Base-by-base conservation (phyloP, 2,797 vertebrate genomes). In the Coccyzus lansbergi region DNA sequence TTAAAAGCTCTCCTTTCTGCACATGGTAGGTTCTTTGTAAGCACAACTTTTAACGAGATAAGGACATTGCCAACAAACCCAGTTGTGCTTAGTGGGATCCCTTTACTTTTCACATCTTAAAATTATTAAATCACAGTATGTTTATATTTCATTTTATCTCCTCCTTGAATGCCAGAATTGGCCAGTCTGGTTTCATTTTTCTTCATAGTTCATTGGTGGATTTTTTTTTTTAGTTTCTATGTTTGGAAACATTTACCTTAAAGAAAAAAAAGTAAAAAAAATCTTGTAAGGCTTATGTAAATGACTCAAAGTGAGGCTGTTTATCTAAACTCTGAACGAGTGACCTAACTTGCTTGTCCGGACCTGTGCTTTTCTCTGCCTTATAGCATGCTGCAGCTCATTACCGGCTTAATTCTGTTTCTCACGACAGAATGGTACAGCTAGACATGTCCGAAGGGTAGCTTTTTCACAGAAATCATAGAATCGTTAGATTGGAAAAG, bases 41-140 rank as follows among this genome's bases (percentile, higher is more conserved):
- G 31, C 4, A 68, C 91, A 91, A 77, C 40, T 83, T 38, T 29
- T 77, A 59, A 74, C 0, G 0, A 92, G 86, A 81, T 85, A 92
- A 0, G 14, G 40, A 26, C 55, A 65, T 71, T 62, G 78, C 26
- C 89, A 89, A 69, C 34, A 52, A 93, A 85, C 17, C 6, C 64
- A 82, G 29, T 10, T 49, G 24, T 42, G 63, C 40, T 67, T 91
- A 88, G 52, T 62, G 52, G 33, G 40, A 93, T 44, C 42, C 44
- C 48, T 82, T 93, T 75, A 62, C 83, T 78, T 91, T 56, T 42
- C 49, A 82, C 79, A 92, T 90, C 80, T 88, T 91, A 86, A 86
- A 91, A 93, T 62, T 71, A 83, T 76, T 92, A 85, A 31, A 83
- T 89, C 53, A 78, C 48, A 46, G 20, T 69, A 49, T 49, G 52